These are phyloP conservation scores for Cephalotes varians DNA, from an alignment of 2,888 invertebrate genomes.

Conservation along the genomic window DNA sequence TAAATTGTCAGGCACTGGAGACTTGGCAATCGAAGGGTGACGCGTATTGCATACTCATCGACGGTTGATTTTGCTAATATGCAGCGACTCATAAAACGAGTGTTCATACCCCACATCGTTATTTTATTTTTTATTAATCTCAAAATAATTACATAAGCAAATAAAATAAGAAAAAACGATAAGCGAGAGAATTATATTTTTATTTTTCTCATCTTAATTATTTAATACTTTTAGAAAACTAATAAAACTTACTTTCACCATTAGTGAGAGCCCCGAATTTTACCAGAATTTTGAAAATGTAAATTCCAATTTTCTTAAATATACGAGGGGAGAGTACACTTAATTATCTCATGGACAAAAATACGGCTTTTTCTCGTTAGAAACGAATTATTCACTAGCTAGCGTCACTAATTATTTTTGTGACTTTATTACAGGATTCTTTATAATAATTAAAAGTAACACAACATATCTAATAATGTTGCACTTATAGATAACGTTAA, in stretches of 20 bases:
- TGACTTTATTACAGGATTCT: background rate
- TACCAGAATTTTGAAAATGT: background rate
- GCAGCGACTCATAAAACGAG: slow-evolving; percentile 15
- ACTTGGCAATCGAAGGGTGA: slow-evolving; percentile 64
- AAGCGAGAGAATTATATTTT: background rate
- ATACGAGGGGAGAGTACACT: background rate
- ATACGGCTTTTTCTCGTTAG: background rate
- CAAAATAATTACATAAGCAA: background rate
- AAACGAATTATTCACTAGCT: background rate
- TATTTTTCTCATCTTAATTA: background rate
- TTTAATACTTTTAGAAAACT: background rate
- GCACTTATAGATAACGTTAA: slow-evolving; percentile 18
- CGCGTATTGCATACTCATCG: slow-evolving; percentile 51
- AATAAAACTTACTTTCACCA: background rate
- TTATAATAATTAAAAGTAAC: slow-evolving; percentile 1
- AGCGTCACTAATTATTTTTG: slow-evolving; percentile 4
- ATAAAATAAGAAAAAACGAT: background rate
- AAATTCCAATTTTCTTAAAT: slow-evolving; percentile 16
- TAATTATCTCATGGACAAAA: background rate
- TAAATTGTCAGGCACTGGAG: slow-evolving; percentile 69
- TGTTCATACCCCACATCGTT: background rate
- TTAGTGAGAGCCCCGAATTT: background rate
- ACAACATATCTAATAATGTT: slow-evolving; percentile 1
- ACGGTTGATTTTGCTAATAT: slow-evolving; percentile 54
- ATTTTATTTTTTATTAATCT: background rate